Evolutionary conservation across 1,140 invertebrate species (phyloP), one percentile per base, ranked within the genome.

Genomic region (Caenorhabditis brenneri): DNA sequence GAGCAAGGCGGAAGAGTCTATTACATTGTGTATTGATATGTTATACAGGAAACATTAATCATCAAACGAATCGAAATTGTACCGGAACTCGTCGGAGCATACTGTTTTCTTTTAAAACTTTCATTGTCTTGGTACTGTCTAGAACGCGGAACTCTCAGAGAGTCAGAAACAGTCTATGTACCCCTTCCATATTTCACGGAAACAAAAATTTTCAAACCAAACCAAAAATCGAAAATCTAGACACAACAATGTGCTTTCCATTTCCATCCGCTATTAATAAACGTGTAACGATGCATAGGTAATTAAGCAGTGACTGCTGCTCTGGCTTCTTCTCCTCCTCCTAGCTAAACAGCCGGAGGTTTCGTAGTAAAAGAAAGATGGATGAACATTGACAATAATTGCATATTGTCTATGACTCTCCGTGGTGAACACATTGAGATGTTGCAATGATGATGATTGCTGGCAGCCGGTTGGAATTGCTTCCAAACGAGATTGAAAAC

Each of bases 321-420:
- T 74, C 36, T 12, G 2, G 36, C 65, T 46, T 74, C 65, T 46
- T 36, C 65, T 65, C 36, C n/a, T 7, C 58, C 9, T 42, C 39
- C 5, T 6, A 42, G 39, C 39, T 6, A 42, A 65, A 65, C 58
- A 65, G 58, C 58, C 58, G 58, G 36, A 74, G 24, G 36, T 51
- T 74, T 42, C 65, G 36, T 46, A 74, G 65, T 74, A 74, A 65
- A 65, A n/a, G 65, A 74, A 74, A 74, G 65, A 74, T 74, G 65
- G 65, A 74, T 74, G 65, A 74, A 74, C 65, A 46, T 74, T 74
- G 65, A 74, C 65, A 74, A 74, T 74, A 74, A 74, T 74, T 74
- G 65, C 65, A 74, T 74, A 74, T 74, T 74, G 36, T 27, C 65
- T 33, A 65, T 65, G 31, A 65, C 31, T 65, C 58, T 65, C 15